A percentile compares a stretch with the other conserved stretches of the same genome.
Conservation (phyloP, 2,888 invertebrate species). For the Isotomurus palustris region DNA sequence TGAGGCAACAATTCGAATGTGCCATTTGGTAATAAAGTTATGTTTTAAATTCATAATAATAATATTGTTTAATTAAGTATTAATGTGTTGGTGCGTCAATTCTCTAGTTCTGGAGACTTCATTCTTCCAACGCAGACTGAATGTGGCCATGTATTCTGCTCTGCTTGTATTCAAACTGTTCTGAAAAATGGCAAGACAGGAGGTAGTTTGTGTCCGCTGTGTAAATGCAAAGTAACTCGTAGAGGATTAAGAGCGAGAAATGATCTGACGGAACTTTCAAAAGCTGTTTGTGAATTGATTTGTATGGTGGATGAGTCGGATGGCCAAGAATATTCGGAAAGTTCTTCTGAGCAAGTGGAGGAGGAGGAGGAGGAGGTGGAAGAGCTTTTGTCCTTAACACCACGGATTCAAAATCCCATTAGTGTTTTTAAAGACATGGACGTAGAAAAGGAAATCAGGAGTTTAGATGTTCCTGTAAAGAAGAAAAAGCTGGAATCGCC, state of each 20-base stretch:
- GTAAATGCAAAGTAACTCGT: slow-evolving; percentile 18
- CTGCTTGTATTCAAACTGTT: slow-evolving; percentile 15
- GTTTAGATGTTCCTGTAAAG: no score
- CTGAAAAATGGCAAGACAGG: neutral
- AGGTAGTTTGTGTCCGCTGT: slow-evolving; percentile 24
- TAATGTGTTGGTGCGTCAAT: no score
- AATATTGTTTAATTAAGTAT: no score
- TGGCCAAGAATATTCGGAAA: neutral
- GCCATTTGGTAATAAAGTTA: neutral
- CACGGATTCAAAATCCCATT: neutral
- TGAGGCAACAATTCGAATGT: neutral
- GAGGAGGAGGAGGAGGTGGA: neutral
- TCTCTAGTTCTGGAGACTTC: no score
- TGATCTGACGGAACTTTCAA: slow-evolving; percentile 23
- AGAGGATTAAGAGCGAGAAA: slow-evolving; percentile 13
- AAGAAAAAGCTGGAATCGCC: no score
- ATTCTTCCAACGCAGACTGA: slow-evolving; percentile 21
- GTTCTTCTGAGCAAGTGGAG: neutral
- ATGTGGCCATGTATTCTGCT: slow-evolving; percentile 40
- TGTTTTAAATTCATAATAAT: no score
- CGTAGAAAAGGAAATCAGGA: no score
- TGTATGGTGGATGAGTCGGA: neutral
- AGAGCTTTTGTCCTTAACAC: neutral
- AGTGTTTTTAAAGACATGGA: no score
- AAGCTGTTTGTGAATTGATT: neutral